Base-by-base conservation (phyloP, 2,113 vertebrate species). In the Pimephales promelas region DNA sequence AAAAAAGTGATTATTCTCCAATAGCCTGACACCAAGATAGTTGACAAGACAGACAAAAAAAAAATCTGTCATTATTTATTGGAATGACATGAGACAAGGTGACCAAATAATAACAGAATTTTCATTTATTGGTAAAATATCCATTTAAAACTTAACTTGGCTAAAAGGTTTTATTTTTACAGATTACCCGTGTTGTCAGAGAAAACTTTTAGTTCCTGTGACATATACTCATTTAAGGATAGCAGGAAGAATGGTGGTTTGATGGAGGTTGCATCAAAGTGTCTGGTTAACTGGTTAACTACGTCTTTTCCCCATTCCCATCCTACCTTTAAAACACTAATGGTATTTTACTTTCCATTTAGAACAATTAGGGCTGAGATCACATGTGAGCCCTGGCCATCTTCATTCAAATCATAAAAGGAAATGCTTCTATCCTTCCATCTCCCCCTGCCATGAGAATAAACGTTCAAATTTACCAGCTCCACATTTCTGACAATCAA, bases 201-300 rank as follows among this genome's bases (percentile, higher is more conserved):
- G 40, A 26, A 49, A 49, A 49, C 49, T 5, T 1, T 73, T 73
- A 47, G 71, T 74, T 74, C 14, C 18, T 45, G 57, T 45, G 13
- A 45, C 22, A 18, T 47, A 20, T 45, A 11, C 47, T 20, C 10
- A 49, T 45, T n/a, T 47, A 5, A 10, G 22, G 20, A 22, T 13
- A 52, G 45, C 47, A 52, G 72, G 24, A 74, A 74, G 68, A 56
- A 20, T 26, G n/a, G n/a, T n/a, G n/a, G n/a, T n/a, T n/a, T n/a
- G n/a, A n/a, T 76, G 47, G 22, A 34, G n/a, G 45, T 45, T 74
- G 73, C 16, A 52, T 28, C 24, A 74, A 71, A 28, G 14, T 85
- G 79, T 83, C 83, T 66, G 66, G 89, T 90, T 91, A 91, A 91
- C 92, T 91, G 90, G 89, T 92, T 90, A 94, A 92, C 84, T 22